These are phyloP conservation scores for Choreutis nemorana DNA, from an alignment of 2,888 invertebrate species.

Conservation along the genomic window DNA sequence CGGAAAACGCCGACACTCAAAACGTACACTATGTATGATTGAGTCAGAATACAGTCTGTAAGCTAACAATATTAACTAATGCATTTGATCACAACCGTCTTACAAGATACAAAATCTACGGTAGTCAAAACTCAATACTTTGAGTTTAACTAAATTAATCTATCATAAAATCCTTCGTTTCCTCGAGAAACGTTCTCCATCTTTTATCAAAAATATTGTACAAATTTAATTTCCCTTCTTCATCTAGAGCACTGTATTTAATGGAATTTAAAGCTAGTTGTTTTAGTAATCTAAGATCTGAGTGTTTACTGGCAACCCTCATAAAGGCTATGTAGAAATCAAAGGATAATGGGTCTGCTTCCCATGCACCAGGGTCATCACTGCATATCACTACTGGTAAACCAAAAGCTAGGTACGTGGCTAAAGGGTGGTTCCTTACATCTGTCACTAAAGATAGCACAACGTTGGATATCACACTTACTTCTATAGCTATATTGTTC, in stretches of 20 bases:
- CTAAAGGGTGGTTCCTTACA: constrained; percentile 72
- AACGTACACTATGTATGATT: no score
- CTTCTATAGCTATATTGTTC: constrained; percentile 67
- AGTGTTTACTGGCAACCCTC: constrained; percentile 68
- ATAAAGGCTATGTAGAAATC: constrained; percentile 75
- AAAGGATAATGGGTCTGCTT: constrained; percentile 68
- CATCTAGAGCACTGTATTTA: constrained; percentile 50
- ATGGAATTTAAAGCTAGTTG: constrained; percentile 72
- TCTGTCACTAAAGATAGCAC: constrained; percentile 68
- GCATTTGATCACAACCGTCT: no score
- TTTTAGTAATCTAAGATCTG: constrained; percentile 71
- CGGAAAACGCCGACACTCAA: no score
- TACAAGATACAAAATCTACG: no score
- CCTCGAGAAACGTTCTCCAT: constrained; percentile 37
- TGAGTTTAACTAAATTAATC: no score
- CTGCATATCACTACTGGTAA: constrained; percentile 72
- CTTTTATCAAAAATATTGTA: constrained; percentile 24
- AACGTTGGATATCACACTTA: constrained; percentile 77
- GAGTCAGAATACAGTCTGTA: no score
- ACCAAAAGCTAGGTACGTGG: constrained; percentile 62
- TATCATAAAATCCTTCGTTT: no score
- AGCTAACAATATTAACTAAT: no score
- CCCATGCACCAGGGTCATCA: constrained; percentile 75
- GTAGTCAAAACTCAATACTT: no score
- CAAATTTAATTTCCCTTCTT: constrained; percentile 24